Evolutionary conservation across 35 echinoderm and acorn worm genomes (phyloP), one percentile per base, ranked within the genome.

Genomic region (Chiridota heheva): DNA sequence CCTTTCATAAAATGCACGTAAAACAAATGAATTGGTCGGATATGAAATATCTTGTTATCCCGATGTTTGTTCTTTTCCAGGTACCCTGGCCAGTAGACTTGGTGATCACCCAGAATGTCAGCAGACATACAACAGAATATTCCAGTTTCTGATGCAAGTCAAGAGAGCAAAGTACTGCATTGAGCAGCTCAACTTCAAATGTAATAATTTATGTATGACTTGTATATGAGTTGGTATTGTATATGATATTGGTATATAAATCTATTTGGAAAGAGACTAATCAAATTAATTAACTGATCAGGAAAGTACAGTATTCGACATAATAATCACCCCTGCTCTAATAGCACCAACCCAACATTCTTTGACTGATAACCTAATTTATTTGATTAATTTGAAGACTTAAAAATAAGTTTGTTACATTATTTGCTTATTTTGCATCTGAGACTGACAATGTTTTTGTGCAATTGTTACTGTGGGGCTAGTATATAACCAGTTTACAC

Each of bases 91-190:
- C 93, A 16, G 41, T 96, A 1, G 78, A 96, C 53, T 53, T 96
- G 25, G 74, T 96, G 12, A 90, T 91, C n/a, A 70, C 90, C 46
- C 46, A 29, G 30, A 65, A 22, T 76, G 76, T 81, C 62, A 87
- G 36, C 36, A 82, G 16, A 57, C 58, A 33, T 96, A 96, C 64
- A 96, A 96, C 63, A 65, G 84, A 70, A 90, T 96, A 6, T 90
- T 87, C 44, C 53, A 77, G 79, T 87, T 96, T 13, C 77, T 91
- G 25, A 61, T 96, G 3, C 88, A 90, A 77, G 93, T 96, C 2
- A 96, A 96, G 70, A 82, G 93, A 65, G 93, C 88, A 16, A 90
- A 91, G 70, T 82, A 96, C 40, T 86, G 77, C 42, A 28, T 96
- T 15, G 88, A 96, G n/a, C 88, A 96, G 58, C 51, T 96, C 1